Evolutionary conservation across 2,113 vertebrate species (phyloP).

Genomic region (Nycticryphes semicollaris): DNA sequence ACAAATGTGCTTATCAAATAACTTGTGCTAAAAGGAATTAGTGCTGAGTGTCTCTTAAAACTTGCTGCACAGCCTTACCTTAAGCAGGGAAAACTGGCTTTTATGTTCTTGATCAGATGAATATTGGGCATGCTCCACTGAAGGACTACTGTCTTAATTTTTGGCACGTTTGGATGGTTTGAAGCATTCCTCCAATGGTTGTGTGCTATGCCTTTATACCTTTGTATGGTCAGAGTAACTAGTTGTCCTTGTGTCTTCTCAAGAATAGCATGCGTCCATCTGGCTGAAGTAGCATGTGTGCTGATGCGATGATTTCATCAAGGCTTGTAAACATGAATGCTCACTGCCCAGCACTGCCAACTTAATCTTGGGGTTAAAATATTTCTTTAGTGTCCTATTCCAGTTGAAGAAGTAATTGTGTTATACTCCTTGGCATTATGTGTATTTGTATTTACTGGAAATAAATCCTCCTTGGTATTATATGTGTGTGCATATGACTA

Average conservation of each 20-base stretch:
- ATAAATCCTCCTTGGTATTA: background rate
- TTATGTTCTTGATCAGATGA: background rate
- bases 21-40: background rate
- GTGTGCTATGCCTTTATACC: background rate
- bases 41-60: background rate
- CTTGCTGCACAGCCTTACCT: background rate
- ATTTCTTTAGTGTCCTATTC: background rate
- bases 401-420: background rate
- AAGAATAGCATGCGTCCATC: rapidly evolving
- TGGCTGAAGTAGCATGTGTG: background rate
- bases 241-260: rapidly evolving
- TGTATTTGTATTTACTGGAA: background rate
- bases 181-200: background rate
- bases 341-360: background rate
- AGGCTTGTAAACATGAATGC: background rate
- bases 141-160: background rate
- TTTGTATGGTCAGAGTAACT: background rate
- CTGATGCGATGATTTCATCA: background rate
- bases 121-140: too few species aligned
- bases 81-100: background rate
- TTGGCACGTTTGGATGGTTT: background rate
- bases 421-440: background rate
- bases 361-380: background rate
- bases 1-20: background rate
- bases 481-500: background rate